Evolutionary conservation across 2,113 vertebrate species (phyloP), one percentile per base, ranked within the genome.

Genomic region (Petaurus breviceps): DNA sequence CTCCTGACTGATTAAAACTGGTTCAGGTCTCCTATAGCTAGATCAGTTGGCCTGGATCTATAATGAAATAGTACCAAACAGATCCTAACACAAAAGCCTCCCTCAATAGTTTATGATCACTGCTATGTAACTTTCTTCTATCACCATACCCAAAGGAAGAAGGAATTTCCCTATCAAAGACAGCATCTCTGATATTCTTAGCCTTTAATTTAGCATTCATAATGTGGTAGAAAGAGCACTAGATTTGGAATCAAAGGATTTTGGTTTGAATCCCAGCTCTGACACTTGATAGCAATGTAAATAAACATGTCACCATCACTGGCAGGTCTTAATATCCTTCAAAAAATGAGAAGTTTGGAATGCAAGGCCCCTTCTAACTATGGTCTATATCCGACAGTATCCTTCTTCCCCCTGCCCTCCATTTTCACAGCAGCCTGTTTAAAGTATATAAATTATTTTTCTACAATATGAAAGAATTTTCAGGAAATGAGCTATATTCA

Each of bases 341-440:
- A 37, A 6, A 68, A 68, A 68, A 68, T 68, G 31, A 68, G 10
- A 61, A 31, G 31, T 68, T 68, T 37, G 12, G 31, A 16, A 11
- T 37, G 31, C 31, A 68, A 68, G 28, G 31, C 16, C 31, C 3
- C 31, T 37, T 68, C 12, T 68, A 37, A 31, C 12, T 37, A 68
- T 14, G 37, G 4, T 12, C 31, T 68, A 68, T 68, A 84, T 23
- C n/a, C 68, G 43, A 84, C n/a, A 84, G 16, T 43, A 19, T 23
- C 16, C 14, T 77, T 77, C 68, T 22, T n/a, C 0, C 6, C n/a
- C 37, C 6, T 19, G 7, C 2, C 19, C n/a, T 16, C 68, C 19
- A 43, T 84, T 84, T 90, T 50, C 84, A 50, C n/a, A 49, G 51
- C 47, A 94, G 43, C 77, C 24, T 77, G 26, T 94, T 97, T 94